Evolutionary conservation across 2,888 invertebrate genomes (phyloP).

Genomic region (Dynastes hyllus): DNA sequence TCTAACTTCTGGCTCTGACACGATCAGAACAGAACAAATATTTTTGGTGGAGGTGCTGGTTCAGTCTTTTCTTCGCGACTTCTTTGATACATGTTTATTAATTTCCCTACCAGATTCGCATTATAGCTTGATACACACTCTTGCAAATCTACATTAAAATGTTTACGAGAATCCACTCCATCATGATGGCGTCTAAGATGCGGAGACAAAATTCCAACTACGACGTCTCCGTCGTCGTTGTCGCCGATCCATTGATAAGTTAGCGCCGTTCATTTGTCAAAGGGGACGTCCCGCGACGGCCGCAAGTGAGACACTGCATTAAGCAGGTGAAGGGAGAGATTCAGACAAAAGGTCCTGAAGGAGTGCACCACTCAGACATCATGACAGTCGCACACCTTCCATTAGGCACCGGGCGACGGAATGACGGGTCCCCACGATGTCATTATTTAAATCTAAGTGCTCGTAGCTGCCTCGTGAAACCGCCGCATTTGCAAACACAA

Average conservation of each 20-base stretch:
- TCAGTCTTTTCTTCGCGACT: neutral
- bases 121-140: neutral
- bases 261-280: slow-evolving; percentile 69
- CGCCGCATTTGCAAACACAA: slow-evolving; percentile 50
- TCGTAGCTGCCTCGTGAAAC: slow-evolving; percentile 46
- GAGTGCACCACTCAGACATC: slow-evolving; percentile 66
- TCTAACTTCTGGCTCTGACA: too few relatives aligned
- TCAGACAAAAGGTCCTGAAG: slow-evolving; percentile 66
- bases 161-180: slow-evolving; percentile 33
- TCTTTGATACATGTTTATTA: neutral
- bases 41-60: too few relatives aligned
- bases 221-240: slow-evolving; percentile 23
- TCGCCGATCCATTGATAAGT: slow-evolving; percentile 63
- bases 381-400: slow-evolving; percentile 66
- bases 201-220: neutral
- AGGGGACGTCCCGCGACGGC: slow-evolving; percentile 56
- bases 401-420: slow-evolving; percentile 61
- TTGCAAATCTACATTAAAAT: slow-evolving; percentile 23
- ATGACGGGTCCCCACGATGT: slow-evolving; percentile 62
- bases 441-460: slow-evolving; percentile 67
- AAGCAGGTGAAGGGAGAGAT: slow-evolving; percentile 61
- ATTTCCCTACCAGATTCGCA: neutral
- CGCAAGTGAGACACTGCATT: slow-evolving; percentile 63
- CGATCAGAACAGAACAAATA: too few relatives aligned
- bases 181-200: slow-evolving; percentile 1